Base-by-base conservation (phyloP, 1,140 invertebrate species). In the Solenopsis invicta region DNA sequence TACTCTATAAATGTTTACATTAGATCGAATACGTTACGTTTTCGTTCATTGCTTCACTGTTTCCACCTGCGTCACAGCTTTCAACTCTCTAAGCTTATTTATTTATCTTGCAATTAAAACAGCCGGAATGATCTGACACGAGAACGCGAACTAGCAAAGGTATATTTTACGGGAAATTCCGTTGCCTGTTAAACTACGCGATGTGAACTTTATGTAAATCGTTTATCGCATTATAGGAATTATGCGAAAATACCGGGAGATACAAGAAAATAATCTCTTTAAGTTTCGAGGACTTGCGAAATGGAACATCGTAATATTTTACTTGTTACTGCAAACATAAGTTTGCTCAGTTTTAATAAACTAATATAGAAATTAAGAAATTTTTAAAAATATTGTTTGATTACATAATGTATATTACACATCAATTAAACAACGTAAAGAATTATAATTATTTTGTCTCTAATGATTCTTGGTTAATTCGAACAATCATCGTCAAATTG, bases 1-100 rank as follows among this genome's bases (percentile, higher is more conserved):
- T 34, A 12, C 5, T 52, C 18, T 18, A 75, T 86, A 86, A 89
- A 88, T 89, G 80, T 89, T 89, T 86, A 88, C 62, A 13, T 10
- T 13, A 66, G 37, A 81, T 59, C 37, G 24, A 74, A 29, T 29
- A 52, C 18, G 48, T 62, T 12, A 13, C 82, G 21, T 69, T 67
- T 75, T 62, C 24, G 29, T 18, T 75, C 24, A 41, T 37, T 52
- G 6, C 24, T 1, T 69, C 10, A 1, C 3, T 88, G 21, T 41
- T n/a, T 37, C 24, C 50, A 62, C 0, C 61, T 77, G 50, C 48
- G 12, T 69, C 56, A 52, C 16, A 50, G 29, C 12, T 45, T 54
- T 82, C 16, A 56, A 67, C 76, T 50, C 54, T 85, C 37, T 4
- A 34, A 45, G 71, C 5, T 62, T 45, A 66, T 66, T 69, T 85